A percentile compares a stretch with the other conserved stretches of the same genome.
Conservation (phyloP, 2,797 vertebrate species). For the Sardinella longiceps region DNA sequence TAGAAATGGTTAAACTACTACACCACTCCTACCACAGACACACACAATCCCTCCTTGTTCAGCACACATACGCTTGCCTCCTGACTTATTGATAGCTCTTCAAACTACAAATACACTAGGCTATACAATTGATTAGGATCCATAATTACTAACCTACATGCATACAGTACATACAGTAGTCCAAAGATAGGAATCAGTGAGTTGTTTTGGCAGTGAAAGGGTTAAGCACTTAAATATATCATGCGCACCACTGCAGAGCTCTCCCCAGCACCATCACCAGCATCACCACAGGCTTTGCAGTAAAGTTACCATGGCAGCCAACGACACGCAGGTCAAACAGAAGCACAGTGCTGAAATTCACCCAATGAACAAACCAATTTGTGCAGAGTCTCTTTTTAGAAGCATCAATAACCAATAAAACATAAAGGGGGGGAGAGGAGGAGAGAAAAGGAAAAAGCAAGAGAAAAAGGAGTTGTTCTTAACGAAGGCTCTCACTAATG, state of each 20-base stretch:
- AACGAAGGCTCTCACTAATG: neutral
- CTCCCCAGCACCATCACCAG: too few relatives aligned
- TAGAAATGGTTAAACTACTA: neutral
- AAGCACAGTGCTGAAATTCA: slow-evolving; percentile 50
- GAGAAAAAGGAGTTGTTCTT: neutral
- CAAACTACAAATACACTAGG: too few relatives aligned
- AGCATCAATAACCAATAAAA: slow-evolving; percentile 43
- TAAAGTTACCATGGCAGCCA: slow-evolving; percentile 56
- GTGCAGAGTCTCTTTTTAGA: slow-evolving; percentile 51
- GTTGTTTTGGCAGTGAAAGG: neutral
- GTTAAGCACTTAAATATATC: slow-evolving; percentile 41
- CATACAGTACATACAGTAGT: too few relatives aligned
- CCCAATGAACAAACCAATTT: slow-evolving; percentile 54
- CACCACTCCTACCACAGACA: too few relatives aligned
- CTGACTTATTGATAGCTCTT: too few relatives aligned
- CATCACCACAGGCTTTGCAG: slow-evolving; percentile 35
- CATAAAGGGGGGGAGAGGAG: neutral
- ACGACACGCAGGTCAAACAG: slow-evolving; percentile 46
- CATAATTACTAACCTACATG: neutral
- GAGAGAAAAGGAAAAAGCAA: neutral
- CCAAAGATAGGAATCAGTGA: neutral
- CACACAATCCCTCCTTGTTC: neutral
- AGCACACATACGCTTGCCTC: too few relatives aligned
- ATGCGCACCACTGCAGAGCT: slow-evolving; percentile 39
- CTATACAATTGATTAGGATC: neutral